These are phyloP conservation scores for Lasioglossum calceatum DNA, from an alignment of 2,888 invertebrate genomes.

Conservation along the genomic window DNA sequence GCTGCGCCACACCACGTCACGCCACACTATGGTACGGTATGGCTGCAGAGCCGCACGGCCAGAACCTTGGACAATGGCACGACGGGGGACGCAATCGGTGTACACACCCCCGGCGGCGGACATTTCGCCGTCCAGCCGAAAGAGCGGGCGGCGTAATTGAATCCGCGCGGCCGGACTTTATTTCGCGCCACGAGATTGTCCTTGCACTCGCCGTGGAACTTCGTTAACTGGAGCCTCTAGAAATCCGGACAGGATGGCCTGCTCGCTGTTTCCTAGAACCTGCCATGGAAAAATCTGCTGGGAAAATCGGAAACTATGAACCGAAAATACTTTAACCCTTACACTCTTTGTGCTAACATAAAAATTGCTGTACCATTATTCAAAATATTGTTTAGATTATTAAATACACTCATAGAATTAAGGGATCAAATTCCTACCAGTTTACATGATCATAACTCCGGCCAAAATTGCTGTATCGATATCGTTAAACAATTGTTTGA, in stretches of 20 bases:
- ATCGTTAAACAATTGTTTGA: too few species aligned
- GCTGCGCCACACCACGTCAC: background rate
- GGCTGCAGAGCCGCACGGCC: constrained; percentile 6
- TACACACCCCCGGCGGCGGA: constrained; percentile 42
- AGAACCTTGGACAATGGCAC: constrained; percentile 45
- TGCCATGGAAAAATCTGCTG: background rate
- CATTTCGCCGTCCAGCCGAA: constrained; percentile 44
- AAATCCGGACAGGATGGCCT: background rate
- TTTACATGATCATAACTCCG: too few species aligned
- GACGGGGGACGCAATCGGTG: constrained; percentile 39
- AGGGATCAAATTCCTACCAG: too few species aligned
- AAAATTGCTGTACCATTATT: too few species aligned
- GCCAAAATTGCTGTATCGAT: too few species aligned
- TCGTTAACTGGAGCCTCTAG: constrained; percentile 36
- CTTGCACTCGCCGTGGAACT: constrained; percentile 23
- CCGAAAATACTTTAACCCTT: background rate
- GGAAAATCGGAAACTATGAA: background rate
- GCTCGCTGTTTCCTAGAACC: background rate
- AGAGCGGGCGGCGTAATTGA: constrained; percentile 48
- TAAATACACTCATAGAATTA: too few species aligned
- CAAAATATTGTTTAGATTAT: too few species aligned
- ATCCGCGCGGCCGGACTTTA: constrained; percentile 46
- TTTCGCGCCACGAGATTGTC: constrained; percentile 49
- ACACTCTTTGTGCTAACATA: too few species aligned
- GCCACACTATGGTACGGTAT: background rate